These are phyloP conservation scores for Crossoptilon crossoptilon DNA, from an alignment of 2,797 vertebrate genomes.

Conservation along the genomic window DNA sequence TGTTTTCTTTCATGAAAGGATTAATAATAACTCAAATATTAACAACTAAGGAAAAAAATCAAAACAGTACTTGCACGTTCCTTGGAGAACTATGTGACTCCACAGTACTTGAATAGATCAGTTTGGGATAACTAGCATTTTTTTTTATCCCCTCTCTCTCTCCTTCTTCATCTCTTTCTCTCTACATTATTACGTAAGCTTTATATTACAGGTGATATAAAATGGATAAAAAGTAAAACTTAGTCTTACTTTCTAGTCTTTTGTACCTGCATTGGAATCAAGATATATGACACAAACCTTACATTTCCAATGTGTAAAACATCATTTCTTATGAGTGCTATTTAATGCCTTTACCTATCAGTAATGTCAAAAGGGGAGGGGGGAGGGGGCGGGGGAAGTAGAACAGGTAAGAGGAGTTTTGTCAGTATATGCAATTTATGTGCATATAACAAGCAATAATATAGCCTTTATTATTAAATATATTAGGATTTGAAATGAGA, in stretches of 20 bases:
- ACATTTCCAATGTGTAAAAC: background rate
- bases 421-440: background rate
- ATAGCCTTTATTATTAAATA: background rate
- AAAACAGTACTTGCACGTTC: background rate
- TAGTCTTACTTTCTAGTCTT: background rate
- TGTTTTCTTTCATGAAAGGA: background rate
- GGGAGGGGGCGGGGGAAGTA: background rate
- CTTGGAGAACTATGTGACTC: background rate
- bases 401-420: background rate
- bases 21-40: background rate
- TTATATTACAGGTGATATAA: background rate
- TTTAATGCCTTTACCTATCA: background rate
- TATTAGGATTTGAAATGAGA: background rate
- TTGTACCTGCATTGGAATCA: background rate
- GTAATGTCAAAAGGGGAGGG: background rate
- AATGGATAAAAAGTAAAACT: background rate
- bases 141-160: background rate
- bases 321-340: background rate
- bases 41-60: background rate
- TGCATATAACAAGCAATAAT: background rate
- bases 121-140: background rate
- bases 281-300: background rate
- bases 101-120: background rate
- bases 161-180: no score
- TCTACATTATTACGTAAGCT: background rate